Base-by-base conservation (phyloP, 2,113 vertebrate species). In the Aptenodytes forsteri region DNA sequence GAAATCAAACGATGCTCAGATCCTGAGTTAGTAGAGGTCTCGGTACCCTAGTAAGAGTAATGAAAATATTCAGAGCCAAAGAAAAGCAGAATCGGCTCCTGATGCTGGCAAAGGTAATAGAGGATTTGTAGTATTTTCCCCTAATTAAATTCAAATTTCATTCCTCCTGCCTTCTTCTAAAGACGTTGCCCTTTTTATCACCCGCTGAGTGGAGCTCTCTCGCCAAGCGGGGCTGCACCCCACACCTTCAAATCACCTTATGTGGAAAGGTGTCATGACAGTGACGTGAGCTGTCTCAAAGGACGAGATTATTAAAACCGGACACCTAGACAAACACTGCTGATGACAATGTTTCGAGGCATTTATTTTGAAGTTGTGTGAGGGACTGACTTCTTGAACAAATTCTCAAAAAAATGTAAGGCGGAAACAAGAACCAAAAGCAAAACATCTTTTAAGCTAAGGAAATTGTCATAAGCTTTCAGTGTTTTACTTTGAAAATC, bases 401-500 rank as follows among this genome's bases (percentile, higher is more conserved):
- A 75, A 80, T 90, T 97, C 65, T 96, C 73, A 49, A 71, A 89
- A 94, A 87, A 90, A 34, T 19, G 0, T 11, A 61, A 61, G 90
- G 83, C 13, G 80, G 94, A 96, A 91, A 95, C 42, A 65, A 89
- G 87, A 97, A 96, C 83, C 71, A 76, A 95, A 95, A 97, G 81
- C 46, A 76, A 95, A 96, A 96, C 58, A 97, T 83, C 67, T 70
- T 84, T 80, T 79, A 90, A 87, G 61, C 92, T 97, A 91, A 91
- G 79, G 73, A 97, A 98, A 97, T 92, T 96, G 93, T 83, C 38
- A 8, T 92, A 94, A 98, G 96, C 91, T 95, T 95, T 93, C 50
- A 55, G 9, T 89, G 89, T 89, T 97, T 98, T 95, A 94, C 88
- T 98, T 92, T 66, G 70, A 97, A 98, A 97, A 84, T 93, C 83